Evolutionary conservation across 1,140 invertebrate species (phyloP).

Genomic region (Saccostrea cuccullata): DNA sequence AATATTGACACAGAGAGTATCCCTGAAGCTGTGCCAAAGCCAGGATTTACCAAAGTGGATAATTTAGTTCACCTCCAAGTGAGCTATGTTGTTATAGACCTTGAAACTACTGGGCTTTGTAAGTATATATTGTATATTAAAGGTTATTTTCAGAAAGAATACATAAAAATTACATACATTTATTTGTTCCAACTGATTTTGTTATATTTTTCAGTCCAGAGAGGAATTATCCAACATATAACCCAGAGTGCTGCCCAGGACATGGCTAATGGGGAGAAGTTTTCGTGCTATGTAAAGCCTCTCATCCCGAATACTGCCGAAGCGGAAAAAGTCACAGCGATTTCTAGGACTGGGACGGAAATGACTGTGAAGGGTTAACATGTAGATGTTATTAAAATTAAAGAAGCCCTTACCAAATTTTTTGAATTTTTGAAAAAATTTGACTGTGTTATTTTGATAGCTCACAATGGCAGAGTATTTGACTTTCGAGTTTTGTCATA

Average conservation of each 20-base stretch:
- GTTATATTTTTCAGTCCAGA: slow-evolving; percentile 13
- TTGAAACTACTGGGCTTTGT: slow-evolving; percentile 35
- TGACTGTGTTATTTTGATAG: slow-evolving; percentile 41
- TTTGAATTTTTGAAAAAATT: slow-evolving; percentile 39
- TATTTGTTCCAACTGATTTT: neutral
- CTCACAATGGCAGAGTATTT: slow-evolving; percentile 48
- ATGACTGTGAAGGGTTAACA: slow-evolving; percentile 42
- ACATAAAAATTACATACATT: neutral
- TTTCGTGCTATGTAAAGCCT: slow-evolving; percentile 40
- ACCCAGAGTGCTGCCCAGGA: slow-evolving; percentile 47
- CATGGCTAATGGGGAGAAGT: neutral
- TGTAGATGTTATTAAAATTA: slow-evolving; percentile 39
- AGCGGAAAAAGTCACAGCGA: slow-evolving; percentile 42
- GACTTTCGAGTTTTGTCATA: slow-evolving; percentile 44
- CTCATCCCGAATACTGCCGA: neutral
- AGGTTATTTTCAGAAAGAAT: neutral
- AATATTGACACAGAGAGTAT: slow-evolving; percentile 25
- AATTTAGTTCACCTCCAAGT: neutral
- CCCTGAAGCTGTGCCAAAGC: slow-evolving; percentile 43
- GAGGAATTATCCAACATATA: slow-evolving; percentile 10
- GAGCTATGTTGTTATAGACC: slow-evolving; percentile 13
- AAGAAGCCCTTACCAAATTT: slow-evolving; percentile 19
- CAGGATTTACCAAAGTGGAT: neutral
- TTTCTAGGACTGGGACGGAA: neutral
- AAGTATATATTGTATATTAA: slow-evolving; percentile 8